Conservation (phyloP, 2,113 vertebrate genomes). For the Pyrgilauda ruficollis region DNA sequence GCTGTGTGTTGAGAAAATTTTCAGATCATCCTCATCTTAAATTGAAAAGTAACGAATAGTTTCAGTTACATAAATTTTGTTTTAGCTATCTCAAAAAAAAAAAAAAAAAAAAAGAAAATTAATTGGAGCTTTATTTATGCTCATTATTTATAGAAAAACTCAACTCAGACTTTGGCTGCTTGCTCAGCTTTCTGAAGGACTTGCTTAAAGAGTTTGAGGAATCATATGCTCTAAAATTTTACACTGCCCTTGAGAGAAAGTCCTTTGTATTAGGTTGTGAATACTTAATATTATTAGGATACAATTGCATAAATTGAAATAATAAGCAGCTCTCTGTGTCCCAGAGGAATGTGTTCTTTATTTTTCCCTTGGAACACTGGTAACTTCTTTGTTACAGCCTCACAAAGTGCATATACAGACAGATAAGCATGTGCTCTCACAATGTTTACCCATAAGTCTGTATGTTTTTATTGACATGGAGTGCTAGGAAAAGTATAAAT, state of each 20-base stretch:
- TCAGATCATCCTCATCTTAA: neutral
- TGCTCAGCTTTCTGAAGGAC: neutral
- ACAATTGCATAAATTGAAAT: neutral
- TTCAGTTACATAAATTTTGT: neutral
- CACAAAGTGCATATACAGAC: neutral
- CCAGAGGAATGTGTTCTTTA: neutral
- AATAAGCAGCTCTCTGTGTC: neutral
- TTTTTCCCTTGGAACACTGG: neutral
- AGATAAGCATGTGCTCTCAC: neutral
- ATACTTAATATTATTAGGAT: neutral
- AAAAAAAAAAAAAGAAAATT: neutral
- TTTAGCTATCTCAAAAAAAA: neutral
- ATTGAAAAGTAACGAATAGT: neutral
- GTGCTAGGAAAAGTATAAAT: conserved; percentile 64
- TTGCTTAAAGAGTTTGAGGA: neutral
- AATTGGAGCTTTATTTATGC: neutral
- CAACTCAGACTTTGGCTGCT: neutral
- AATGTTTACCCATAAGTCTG: neutral
- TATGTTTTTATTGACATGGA: neutral
- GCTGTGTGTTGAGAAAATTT: conserved; percentile 18
- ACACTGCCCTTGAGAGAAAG: neutral
- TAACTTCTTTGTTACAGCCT: neutral
- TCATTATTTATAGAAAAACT: neutral
- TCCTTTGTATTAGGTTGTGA: neutral
- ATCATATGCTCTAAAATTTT: neutral